Evolutionary conservation across 1,140 invertebrate species (phyloP).

Genomic region (Parasteatoda tepidariorum): DNA sequence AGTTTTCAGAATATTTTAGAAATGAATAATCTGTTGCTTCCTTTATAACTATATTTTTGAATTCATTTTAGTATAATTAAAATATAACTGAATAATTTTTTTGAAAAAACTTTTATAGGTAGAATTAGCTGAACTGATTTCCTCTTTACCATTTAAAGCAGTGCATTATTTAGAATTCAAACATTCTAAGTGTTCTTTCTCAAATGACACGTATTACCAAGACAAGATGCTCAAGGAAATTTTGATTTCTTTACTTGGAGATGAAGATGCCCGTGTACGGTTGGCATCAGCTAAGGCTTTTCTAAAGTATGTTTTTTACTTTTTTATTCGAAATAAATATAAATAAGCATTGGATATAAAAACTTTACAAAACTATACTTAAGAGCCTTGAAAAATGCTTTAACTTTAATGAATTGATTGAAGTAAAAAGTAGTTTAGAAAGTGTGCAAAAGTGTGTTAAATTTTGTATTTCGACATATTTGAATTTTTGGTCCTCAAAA

Average conservation of each 20-base stretch:
- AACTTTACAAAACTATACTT: background rate
- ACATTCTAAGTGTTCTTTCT: background rate
- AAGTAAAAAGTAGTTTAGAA: no score
- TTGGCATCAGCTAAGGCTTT: slow-evolving; percentile 77
- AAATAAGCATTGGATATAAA: background rate
- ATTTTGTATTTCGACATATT: no score
- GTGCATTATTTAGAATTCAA: slow-evolving; percentile 55
- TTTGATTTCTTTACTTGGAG: slow-evolving; percentile 76
- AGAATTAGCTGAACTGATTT: slow-evolving; percentile 75
- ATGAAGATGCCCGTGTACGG: slow-evolving; percentile 83
- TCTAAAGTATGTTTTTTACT: slow-evolving; percentile 73
- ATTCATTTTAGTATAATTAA: no score
- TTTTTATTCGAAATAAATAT: background rate
- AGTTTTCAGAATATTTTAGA: no score
- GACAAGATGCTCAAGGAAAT: slow-evolving; percentile 74
- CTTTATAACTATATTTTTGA: no score
- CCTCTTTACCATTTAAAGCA: slow-evolving; percentile 61
- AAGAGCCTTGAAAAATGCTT: background rate
- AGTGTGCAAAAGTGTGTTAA: no score
- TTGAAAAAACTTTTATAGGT: no score
- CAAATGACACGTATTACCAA: slow-evolving; percentile 70
- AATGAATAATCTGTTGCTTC: no score
- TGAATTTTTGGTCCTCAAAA: no score
- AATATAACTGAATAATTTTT: no score
- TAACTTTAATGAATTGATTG: background rate